Conservation (phyloP, 1,140 invertebrate species). For the Littorina saxatilis region DNA sequence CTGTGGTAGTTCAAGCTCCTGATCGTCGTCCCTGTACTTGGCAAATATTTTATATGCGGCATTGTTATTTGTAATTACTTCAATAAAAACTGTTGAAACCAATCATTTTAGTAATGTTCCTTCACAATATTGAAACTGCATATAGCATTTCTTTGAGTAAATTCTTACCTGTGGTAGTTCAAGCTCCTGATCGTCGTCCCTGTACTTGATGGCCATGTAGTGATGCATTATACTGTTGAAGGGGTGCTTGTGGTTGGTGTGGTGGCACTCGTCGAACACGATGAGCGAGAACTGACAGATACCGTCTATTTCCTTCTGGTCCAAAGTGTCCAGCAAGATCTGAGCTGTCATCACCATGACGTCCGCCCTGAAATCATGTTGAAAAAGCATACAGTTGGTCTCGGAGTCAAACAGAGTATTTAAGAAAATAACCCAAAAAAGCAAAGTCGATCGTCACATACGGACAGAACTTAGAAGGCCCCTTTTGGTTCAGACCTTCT, state of each 20-base stretch:
- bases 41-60: too few relatives aligned
- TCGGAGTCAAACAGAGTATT: neutral
- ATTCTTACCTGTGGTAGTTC: constrained; percentile 33
- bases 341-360: constrained; percentile 73
- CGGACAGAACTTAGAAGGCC: too few relatives aligned
- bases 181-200: neutral
- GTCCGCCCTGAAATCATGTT: constrained; percentile 51
- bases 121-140: too few relatives aligned
- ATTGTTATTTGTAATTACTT: too few relatives aligned
- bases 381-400: too few relatives aligned
- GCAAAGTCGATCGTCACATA: neutral
- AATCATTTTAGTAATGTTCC: too few relatives aligned
- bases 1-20: too few relatives aligned
- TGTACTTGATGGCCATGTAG: constrained; percentile 63
- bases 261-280: constrained; percentile 75
- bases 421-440: neutral
- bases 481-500: too few relatives aligned
- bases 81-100: too few relatives aligned
- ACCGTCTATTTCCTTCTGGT: constrained; percentile 48
- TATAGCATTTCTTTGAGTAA: too few relatives aligned
- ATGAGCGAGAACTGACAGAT: constrained; percentile 63
- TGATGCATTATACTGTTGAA: constrained; percentile 71
- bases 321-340: constrained; percentile 69
- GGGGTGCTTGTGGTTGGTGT: constrained; percentile 67
- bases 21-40: too few relatives aligned